phyloP scores from a whole-genome alignment of 2,113 vertebrate genomes.

The Perca flavescens region DNA sequence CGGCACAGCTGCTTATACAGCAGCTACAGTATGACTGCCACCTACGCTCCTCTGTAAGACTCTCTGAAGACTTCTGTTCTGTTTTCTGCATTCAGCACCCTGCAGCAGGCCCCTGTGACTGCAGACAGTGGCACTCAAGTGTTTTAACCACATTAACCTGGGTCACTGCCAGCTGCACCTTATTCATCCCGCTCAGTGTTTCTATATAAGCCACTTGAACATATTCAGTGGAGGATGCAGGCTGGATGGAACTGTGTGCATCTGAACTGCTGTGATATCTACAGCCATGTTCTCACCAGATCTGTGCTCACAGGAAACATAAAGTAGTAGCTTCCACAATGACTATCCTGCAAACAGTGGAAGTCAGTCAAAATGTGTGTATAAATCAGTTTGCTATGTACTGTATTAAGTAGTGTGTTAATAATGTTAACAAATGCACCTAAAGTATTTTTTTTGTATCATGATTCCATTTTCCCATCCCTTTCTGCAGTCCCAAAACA shows the following conservation, averaged over 20 bases:
- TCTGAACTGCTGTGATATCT: conserved; percentile 3
- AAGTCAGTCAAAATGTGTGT: not conserved
- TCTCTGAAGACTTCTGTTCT: conserved; percentile 49
- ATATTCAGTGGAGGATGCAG: conserved; percentile 46
- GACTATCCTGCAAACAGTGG: not conserved
- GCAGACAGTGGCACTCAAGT: conserved; percentile 57
- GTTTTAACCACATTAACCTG: conserved; percentile 80
- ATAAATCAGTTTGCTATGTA: not conserved
- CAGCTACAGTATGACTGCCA: conserved; percentile 50
- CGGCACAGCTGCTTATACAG: conserved; percentile 63
- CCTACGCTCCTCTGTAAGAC: conserved; percentile 18
- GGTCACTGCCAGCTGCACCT: conserved; percentile 72
- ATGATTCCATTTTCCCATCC: not conserved
- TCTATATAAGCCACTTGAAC: conserved; percentile 57
- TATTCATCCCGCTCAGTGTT: conserved; percentile 61
- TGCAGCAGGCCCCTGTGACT: conserved; percentile 38
- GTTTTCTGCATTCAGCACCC: conserved; percentile 65
- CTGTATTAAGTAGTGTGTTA: not conserved
- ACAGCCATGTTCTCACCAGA: conserved; percentile 1
- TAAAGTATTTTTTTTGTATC: not conserved
- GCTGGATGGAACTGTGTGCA: conserved; percentile 13
- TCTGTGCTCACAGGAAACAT: conserved; percentile 14
- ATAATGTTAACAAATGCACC: not conserved
- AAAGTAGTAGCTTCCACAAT: not conserved
- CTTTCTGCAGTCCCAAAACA: too few relatives aligned